Percentiles rank a stretch among this genome's conserved stretches.
Conservation (phyloP, 2,113 vertebrate genomes). For the Artemisiospiza belli region DNA sequence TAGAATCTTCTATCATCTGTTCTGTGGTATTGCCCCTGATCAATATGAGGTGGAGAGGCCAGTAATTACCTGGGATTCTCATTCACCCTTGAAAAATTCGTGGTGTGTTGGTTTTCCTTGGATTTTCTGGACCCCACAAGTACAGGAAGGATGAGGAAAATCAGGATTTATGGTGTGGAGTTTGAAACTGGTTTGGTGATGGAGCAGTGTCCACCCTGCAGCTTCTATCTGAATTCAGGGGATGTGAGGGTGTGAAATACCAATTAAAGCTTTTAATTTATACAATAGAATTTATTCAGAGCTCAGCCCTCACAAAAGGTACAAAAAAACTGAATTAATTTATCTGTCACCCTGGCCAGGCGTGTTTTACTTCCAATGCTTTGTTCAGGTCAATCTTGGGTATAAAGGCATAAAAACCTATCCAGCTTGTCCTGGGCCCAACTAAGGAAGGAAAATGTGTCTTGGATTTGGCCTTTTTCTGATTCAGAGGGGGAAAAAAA, state of each 20-base stretch:
- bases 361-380: neutral
- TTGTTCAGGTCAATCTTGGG: neutral
- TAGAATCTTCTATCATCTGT: neutral
- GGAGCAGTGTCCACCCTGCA: neutral
- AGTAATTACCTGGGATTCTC: neutral
- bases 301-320: neutral
- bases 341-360: neutral
- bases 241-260: neutral
- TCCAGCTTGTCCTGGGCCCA: neutral
- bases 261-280: neutral
- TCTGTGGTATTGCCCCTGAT: neutral
- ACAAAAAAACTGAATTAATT: neutral
- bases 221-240: neutral
- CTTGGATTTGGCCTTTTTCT: neutral
- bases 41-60: constrained; percentile 10
- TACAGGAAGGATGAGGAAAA: neutral
- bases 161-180: neutral
- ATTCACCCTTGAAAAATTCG: neutral
- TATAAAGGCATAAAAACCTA: accelerated
- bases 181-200: neutral
- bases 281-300: neutral
- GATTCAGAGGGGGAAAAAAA: neutral
- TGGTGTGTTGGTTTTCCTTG: neutral
- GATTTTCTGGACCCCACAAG: neutral
- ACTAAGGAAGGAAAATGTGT: neutral